Evolutionary conservation across 2,888 invertebrate genomes (phyloP), one percentile per base, ranked within the genome.

Genomic region (Drosophila anomalipes): DNA sequence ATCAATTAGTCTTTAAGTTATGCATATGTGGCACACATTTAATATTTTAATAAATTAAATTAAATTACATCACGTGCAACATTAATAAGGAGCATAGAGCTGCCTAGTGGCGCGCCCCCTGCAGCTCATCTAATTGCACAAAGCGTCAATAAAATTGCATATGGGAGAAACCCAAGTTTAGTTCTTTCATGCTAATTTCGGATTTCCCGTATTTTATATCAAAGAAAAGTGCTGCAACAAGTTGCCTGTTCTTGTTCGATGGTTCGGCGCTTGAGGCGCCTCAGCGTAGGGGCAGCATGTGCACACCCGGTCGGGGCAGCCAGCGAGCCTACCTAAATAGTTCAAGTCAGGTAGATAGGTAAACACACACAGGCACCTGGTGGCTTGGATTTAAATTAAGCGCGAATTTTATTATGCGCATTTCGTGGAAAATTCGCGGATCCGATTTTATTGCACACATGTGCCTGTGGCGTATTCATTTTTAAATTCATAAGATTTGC

Each of bases 401-500:
- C 70, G 72, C 65, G 59, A 74, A 70, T 66, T 79, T 84, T 86
- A 83, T 82, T 57, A 70, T 61, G 63, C 58, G 59, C 39, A 30
- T 56, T 88, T 88, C 88, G 81, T 30, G 62, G 88, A 86, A 86
- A 72, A 70, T 74, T 84, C 84, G 81, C 84, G 86, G 70, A 86
- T 83, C 53, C 30, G 9, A 63, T 68, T 86, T 86, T 86, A 86
- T 85, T 77, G 47, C 61, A 60, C 75, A 69, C 57, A 74, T 81
- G 82, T 77, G 73, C 61, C 63, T 67, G 68, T n/a, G 14, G n/a
- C 28, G 59, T 58, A 62, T 64, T 64, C 41, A 28, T 64, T 68
- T 85, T 86, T 80, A 90, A 86, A 90, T 90, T 90, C 90, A 90
- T 90, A 87, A 89, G 79, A 83, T 83, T 89, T 90, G 87, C 75